A percentile compares a stretch with the other conserved stretches of the same genome.
These are phyloP conservation scores for Nysson spinosus DNA, from an alignment of 2,888 invertebrate genomes.

Conservation along the genomic window DNA sequence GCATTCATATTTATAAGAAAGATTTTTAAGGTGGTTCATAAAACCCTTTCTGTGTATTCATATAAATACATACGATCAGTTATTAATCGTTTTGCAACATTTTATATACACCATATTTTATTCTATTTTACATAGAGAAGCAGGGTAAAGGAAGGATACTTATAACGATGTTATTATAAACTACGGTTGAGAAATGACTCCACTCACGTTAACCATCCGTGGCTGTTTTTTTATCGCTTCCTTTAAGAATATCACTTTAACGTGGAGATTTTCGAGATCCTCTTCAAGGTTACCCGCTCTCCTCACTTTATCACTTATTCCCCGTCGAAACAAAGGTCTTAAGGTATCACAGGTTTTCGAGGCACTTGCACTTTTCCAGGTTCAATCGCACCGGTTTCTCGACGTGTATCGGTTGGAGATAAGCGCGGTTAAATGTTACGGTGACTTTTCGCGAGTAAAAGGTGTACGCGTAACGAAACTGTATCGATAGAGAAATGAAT, in stretches of 20 bases:
- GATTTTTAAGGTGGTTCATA: too few species aligned
- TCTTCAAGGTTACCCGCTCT: conserved; percentile 25
- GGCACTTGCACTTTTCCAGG: conserved; percentile 46
- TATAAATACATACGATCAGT: too few species aligned
- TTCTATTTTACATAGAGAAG: too few species aligned
- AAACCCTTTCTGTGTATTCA: too few species aligned
- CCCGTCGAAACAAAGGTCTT: conserved; percentile 10
- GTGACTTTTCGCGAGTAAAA: background rate
- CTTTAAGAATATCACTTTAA: conserved; percentile 28
- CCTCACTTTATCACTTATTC: conserved; percentile 53
- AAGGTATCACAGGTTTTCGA: conserved; percentile 27
- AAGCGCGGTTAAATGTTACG: background rate
- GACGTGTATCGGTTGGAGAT: background rate
- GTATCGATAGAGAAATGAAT: conserved; percentile 8
- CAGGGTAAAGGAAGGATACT: too few species aligned
- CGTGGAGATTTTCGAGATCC: conserved; percentile 29
- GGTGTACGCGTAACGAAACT: background rate
- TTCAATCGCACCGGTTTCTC: conserved; percentile 20
- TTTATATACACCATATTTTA: too few species aligned
- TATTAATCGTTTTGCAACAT: too few species aligned
- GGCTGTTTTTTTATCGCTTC: conserved; percentile 37
- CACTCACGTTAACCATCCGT: conserved; percentile 64
- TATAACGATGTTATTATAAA: too few species aligned
- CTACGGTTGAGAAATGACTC: too few species aligned
- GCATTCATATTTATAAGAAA: too few species aligned